Evolutionary conservation across 2,888 invertebrate species (phyloP).

Genomic region (Podotricha telesiphe): DNA sequence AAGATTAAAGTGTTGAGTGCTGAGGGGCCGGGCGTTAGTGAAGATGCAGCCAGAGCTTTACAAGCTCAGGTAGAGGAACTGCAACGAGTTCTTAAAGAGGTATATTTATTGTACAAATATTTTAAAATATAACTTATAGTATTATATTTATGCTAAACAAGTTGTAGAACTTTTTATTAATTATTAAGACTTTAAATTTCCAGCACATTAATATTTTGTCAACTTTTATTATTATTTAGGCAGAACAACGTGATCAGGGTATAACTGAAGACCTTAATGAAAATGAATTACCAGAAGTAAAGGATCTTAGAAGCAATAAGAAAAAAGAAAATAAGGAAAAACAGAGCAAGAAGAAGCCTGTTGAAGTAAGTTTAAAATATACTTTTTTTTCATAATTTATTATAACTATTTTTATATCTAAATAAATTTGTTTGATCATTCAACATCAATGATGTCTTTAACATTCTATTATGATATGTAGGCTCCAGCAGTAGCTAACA

Average conservation of each 20-base stretch:
- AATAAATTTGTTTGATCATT: too few species aligned
- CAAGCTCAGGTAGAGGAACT: slow-evolving; percentile 79
- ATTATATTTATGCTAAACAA: too few species aligned
- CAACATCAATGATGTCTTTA: neutral
- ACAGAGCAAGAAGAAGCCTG: slow-evolving; percentile 73
- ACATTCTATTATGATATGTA: slow-evolving; percentile 42
- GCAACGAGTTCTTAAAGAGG: slow-evolving; percentile 77
- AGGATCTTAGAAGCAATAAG: slow-evolving; percentile 79
- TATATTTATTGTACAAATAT: slow-evolving; percentile 41
- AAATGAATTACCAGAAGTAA: slow-evolving; percentile 72
- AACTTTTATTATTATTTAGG: slow-evolving; percentile 48
- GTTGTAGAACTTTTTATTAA: too few species aligned
- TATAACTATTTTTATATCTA: too few species aligned
- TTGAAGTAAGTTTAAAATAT: slow-evolving; percentile 55
- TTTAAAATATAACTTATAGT: too few species aligned
- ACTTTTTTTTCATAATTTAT: too few species aligned
- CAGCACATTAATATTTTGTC: neutral
- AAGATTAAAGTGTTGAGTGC: slow-evolving; percentile 74
- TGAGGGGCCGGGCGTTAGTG: slow-evolving; percentile 70
- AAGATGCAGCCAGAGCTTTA: slow-evolving; percentile 69
- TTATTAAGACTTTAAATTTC: too few species aligned
- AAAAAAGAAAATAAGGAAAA: slow-evolving; percentile 81
- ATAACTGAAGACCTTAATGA: slow-evolving; percentile 60
- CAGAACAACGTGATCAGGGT: slow-evolving; percentile 70
- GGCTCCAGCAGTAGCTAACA: slow-evolving; percentile 62